Conservation (phyloP, 2,113 vertebrate genomes). For the Bubo blakistoni region DNA sequence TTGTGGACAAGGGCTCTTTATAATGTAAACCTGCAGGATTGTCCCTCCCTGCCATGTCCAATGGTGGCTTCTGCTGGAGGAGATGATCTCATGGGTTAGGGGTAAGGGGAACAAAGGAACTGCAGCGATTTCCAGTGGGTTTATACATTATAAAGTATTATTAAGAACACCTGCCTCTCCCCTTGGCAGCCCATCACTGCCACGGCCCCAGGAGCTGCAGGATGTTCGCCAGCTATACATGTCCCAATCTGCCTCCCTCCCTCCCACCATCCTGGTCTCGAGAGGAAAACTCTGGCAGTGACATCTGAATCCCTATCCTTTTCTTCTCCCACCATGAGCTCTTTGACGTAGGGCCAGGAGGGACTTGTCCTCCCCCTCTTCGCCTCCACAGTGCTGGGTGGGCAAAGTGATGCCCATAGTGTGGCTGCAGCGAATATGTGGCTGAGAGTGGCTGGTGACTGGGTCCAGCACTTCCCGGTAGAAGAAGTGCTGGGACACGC, state of each 20-base stretch:
- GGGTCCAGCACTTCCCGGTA: neutral
- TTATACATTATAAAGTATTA: conserved; percentile 47
- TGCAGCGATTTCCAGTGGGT: neutral
- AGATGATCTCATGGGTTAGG: neutral
- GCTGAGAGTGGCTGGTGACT: neutral
- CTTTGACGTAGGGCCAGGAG: neutral
- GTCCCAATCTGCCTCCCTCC: neutral
- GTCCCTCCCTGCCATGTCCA: neutral
- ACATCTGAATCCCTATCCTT: neutral
- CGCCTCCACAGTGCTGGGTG: neutral
- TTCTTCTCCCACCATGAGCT: neutral
- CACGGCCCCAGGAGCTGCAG: neutral
- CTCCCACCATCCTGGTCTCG: neutral
- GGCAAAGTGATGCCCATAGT: neutral
- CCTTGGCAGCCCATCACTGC: neutral
- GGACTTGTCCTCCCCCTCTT: neutral
- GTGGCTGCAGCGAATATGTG: rapidly evolving
- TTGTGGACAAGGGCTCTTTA: neutral
- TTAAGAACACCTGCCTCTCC: conserved; percentile 4
- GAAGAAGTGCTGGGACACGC: neutral
- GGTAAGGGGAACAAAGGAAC: neutral
- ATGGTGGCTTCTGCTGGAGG: neutral
- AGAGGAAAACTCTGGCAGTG: neutral
- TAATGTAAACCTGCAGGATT: neutral
- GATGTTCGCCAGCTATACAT: neutral